phyloP scores from a whole-genome alignment of 2,888 invertebrate species.

The Platycnemis pennipes region DNA sequence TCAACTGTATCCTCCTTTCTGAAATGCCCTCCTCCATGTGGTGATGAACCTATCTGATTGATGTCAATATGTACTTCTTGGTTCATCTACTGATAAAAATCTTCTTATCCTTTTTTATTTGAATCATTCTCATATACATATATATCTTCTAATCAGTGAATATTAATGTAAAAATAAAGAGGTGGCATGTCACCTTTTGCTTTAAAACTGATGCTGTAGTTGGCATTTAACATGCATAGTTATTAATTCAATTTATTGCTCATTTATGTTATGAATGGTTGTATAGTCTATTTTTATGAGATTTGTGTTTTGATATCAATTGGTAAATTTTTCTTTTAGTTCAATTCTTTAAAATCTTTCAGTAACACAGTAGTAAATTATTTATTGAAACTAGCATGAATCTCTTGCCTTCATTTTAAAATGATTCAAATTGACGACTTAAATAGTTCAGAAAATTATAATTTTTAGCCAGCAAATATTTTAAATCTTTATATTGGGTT shows the following conservation, averaged over 20 bases:
- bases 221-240: neutral
- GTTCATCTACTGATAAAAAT: neutral
- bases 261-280: neutral
- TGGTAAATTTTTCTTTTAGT: neutral
- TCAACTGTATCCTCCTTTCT: neutral
- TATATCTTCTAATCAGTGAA: neutral
- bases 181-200: neutral
- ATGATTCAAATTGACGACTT: neutral
- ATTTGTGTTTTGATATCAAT: neutral
- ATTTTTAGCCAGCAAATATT: neutral
- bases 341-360: neutral
- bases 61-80: neutral
- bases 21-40: neutral
- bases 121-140: neutral
- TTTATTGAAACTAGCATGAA: neutral
- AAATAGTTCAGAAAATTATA: neutral
- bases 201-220: conserved; percentile 19
- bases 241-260: neutral
- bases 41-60: neutral
- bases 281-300: neutral
- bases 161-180: neutral
- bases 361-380: neutral
- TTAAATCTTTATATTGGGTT: conserved; percentile 22
- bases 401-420: neutral
- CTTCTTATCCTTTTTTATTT: neutral